A percentile compares a stretch with the other conserved stretches of the same genome.
Conservation (phyloP, 2,113 vertebrate genomes). For the Montifringilla adamsi region DNA sequence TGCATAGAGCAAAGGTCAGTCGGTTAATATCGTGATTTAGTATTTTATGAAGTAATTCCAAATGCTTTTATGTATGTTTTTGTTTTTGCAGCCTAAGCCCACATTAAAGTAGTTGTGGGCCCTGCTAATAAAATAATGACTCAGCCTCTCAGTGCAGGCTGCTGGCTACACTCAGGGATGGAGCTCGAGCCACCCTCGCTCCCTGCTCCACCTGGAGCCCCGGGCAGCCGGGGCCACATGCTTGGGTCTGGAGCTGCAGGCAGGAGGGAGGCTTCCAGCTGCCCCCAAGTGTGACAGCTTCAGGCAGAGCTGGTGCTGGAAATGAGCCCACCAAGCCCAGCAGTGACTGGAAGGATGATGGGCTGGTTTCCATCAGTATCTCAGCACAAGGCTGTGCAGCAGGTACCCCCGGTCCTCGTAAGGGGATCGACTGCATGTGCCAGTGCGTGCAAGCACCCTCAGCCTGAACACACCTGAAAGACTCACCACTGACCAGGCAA, state of each 20-base stretch:
- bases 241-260: neutral
- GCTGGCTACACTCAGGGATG: rapidly evolving
- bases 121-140: slow-evolving; percentile 62
- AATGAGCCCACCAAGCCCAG: neutral
- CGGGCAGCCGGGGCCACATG: rapidly evolving
- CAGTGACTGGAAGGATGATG: neutral
- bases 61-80: slow-evolving; percentile 66
- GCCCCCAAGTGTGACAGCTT: neutral
- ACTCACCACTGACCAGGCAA: neutral
- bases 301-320: neutral
- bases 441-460: neutral
- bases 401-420: neutral
- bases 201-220: neutral
- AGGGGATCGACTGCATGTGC: rapidly evolving
- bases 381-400: neutral
- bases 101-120: slow-evolving; percentile 60
- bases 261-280: neutral
- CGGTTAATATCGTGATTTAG: slow-evolving; percentile 77
- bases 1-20: slow-evolving; percentile 84
- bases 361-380: neutral
- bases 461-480: neutral
- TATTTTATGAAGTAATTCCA: slow-evolving; percentile 77
- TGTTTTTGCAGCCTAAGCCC: slow-evolving; percentile 61
- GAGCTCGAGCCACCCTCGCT: neutral
- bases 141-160: neutral